Conservation (phyloP, 2,113 vertebrate species). For the Manacus vitellinus region DNA sequence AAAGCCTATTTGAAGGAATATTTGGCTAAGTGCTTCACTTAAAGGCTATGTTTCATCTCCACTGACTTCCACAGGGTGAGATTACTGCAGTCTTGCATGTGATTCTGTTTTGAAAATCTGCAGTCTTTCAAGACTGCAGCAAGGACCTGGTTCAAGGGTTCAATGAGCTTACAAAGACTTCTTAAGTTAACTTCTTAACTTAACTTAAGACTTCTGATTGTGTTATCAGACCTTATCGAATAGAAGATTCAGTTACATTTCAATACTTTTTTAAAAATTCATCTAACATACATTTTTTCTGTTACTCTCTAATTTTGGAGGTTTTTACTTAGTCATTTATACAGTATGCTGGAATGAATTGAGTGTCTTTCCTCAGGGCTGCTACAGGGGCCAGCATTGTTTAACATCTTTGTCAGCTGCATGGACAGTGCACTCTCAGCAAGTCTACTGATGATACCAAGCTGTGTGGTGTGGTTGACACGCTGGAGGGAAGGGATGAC, state of each 20-base stretch:
- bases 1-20: background rate
- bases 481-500: background rate
- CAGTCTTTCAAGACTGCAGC: background rate
- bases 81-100: background rate
- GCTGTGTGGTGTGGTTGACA: background rate
- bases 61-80: background rate
- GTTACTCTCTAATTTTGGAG: background rate
- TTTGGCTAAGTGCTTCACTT: background rate
- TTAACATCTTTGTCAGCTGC: background rate
- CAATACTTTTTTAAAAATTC: background rate
- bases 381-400: accelerated
- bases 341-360: background rate
- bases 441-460: background rate
- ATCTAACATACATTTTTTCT: background rate
- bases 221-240: background rate
- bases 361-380: background rate
- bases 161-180: background rate
- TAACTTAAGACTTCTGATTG: background rate
- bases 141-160: background rate
- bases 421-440: background rate
- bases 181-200: background rate
- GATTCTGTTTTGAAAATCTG: background rate
- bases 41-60: background rate
- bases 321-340: background rate
- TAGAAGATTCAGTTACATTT: background rate